Percentiles rank a stretch among this genome's conserved stretches.
phyloP scores from a whole-genome alignment of 2,797 vertebrate genomes.

The Siniperca scherzeri region DNA sequence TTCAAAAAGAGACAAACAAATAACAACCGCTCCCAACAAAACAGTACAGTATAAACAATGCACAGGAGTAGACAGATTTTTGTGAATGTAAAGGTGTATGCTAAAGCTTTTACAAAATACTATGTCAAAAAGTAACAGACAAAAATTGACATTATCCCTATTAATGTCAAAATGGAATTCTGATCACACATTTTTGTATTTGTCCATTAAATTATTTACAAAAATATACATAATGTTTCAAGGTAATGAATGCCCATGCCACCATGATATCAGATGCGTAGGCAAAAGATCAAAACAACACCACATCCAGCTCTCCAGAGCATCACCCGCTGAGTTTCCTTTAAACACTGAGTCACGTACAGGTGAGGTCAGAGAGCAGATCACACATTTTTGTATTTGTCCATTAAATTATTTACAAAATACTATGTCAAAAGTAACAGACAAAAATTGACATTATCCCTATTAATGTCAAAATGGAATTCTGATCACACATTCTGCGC shows the following conservation, averaged over 20 bases:
- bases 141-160: not conserved
- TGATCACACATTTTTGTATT: too few species aligned
- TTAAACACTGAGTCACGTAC: conserved; percentile 17
- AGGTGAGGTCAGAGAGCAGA: conserved; percentile 27
- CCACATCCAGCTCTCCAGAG: conserved; percentile 2
- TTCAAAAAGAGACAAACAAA: not conserved
- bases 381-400: too few species aligned
- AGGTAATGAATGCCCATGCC: not conserved
- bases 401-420: too few species aligned
- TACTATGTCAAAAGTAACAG: too few species aligned
- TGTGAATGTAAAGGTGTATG: not conserved
- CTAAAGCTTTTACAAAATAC: conserved; percentile 3
- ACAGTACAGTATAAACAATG: not conserved
- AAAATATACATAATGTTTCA: not conserved
- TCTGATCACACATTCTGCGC: not conserved
- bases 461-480: too few species aligned
- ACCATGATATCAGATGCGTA: not conserved
- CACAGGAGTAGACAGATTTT: not conserved
- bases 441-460: too few species aligned
- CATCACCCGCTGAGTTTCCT: not conserved
- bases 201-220: not conserved
- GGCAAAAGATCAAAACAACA: not conserved
- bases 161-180: not conserved
- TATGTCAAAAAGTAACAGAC: not conserved
- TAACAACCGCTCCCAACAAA: not conserved